phyloP scores from a whole-genome alignment of 1,140 invertebrate genomes.

The Formica exsecta region DNA sequence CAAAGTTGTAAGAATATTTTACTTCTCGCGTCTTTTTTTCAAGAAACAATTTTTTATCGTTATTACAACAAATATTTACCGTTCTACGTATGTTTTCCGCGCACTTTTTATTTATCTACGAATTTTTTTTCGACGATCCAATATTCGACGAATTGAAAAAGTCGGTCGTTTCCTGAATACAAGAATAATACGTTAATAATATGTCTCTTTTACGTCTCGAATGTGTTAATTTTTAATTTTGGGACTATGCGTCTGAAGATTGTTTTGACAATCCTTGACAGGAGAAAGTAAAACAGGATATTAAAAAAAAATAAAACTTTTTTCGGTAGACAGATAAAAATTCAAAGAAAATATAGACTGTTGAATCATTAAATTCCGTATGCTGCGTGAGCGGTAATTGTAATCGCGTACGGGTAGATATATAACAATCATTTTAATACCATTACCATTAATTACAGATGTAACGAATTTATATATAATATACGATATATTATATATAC shows the following conservation, averaged over 20 bases:
- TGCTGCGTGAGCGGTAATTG: conserved; percentile 8
- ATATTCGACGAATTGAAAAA: conserved; percentile 51
- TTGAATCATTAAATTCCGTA: conserved; percentile 28
- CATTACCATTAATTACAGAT: conserved; percentile 48
- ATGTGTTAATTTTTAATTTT: conserved; percentile 25
- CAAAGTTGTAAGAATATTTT: background rate
- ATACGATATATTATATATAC: conserved; percentile 4
- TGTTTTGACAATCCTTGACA: conserved; percentile 2
- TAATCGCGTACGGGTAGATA: conserved; percentile 8
- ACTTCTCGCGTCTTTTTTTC: background rate
- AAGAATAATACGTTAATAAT: conserved; percentile 45
- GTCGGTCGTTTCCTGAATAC: background rate
- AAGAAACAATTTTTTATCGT: background rate
- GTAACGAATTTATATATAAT: conserved; percentile 43
- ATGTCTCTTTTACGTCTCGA: background rate
- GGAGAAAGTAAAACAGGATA: background rate
- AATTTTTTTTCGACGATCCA: conserved; percentile 38
- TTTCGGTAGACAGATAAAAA: background rate
- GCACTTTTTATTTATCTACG: background rate
- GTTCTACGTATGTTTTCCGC: conserved; percentile 33
- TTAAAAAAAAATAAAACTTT: conserved; percentile 8
- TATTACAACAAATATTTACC: conserved; percentile 28
- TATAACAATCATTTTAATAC: conserved; percentile 43
- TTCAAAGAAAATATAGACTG: conserved; percentile 4
- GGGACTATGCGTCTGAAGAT: background rate